Base-by-base conservation (phyloP, 2,888 invertebrate species). In the Hybos culiciformis region DNA sequence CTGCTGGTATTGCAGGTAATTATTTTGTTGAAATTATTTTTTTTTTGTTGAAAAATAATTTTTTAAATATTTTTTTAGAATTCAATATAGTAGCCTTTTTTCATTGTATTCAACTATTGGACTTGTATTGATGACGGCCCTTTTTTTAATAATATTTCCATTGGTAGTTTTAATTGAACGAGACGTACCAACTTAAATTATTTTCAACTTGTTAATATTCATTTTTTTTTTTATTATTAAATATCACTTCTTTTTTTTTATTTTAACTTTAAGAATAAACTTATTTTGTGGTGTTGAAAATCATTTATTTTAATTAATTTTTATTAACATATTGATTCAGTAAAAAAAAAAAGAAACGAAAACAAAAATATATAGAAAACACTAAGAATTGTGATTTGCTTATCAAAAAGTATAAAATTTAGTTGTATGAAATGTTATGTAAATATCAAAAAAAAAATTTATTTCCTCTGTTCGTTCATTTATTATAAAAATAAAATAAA, bases 21-120 rank as follows among this genome's bases (percentile, higher is more conserved):
- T 34, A 5, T 19, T 19, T 20, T 14, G 18, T 14, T 17, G n/a
- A 37, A 32, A 37, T 42, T 42, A 39, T 17, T 20, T 29, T 18
- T 38, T 36, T 33, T 40, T 31, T 29, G 24, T n/a, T 2, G 15
- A n/a, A 32, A 14, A 17, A 15, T 17, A 19, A 5, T 20, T 36
- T 7, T 36, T 4, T 21, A n/a, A 15, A 34, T 19, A 19, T 19
- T 19, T 31, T 53, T 56, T 7, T 63, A 73, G 73, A 51, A 70
- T 73, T 56, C 70, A 72, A 51, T 73, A 72, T 55, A 70, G 71
- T 23, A 70, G 69, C 56, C 67, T 73, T 63, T 73, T 74, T 58
- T 71, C 54, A 9, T 54, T 53, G 53, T 55, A 56, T 45, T 56
- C 54, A 33, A 55, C 54, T 15, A 48, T 51, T 19, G 54, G 53